Evolutionary conservation across 2,797 vertebrate genomes (phyloP), one percentile per base, ranked within the genome.

Genomic region (Microctenopoma steveboyesi): DNA sequence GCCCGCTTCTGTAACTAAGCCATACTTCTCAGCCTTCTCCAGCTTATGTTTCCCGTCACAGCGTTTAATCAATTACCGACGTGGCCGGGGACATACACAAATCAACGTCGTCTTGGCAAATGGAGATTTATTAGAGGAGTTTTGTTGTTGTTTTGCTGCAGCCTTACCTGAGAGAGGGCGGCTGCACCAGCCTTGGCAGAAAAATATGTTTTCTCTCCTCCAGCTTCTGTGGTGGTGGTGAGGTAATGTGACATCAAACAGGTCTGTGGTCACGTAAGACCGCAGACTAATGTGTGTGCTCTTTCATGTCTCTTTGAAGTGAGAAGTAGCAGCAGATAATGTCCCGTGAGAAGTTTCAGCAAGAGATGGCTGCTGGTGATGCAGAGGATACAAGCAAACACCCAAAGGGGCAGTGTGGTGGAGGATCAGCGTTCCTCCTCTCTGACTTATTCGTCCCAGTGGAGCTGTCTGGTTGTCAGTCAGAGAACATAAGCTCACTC

Each of bases 61-160:
- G 69, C 16, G 58, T 89, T 91, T 90, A 81, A 87, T 90, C 87
- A 88, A 70, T 91, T 87, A 86, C 83, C 86, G 87, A 84, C 86
- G 64, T 40, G 70, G 53, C 69, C 45, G 25, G 70, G 78, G 73
- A 74, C 69, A 50, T 70, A 86, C 86, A 86, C 79, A 88, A 90
- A 91, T 51, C 61, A 90, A 68, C n/a, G 15, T 40, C 15, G 72
- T 51, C 64, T 63, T 42, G 40, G 73, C 72, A 91, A 91, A 93
- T 91, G 69, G 64, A 88, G 86, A 92, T 93, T 89, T 88, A 89
- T 92, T 83, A 78, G 74, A 72, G 45, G 28, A 64, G 72, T 74
- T 86, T 76, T 69, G 56, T 71, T 71, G 80, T 57, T 83, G 45
- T 81, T 80, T 58, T 71, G 79, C 67, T 8, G 10, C 65, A 82